These are phyloP conservation scores for Anagyrus pseudococci DNA, from an alignment of 2,888 invertebrate species.

Conservation along the genomic window DNA sequence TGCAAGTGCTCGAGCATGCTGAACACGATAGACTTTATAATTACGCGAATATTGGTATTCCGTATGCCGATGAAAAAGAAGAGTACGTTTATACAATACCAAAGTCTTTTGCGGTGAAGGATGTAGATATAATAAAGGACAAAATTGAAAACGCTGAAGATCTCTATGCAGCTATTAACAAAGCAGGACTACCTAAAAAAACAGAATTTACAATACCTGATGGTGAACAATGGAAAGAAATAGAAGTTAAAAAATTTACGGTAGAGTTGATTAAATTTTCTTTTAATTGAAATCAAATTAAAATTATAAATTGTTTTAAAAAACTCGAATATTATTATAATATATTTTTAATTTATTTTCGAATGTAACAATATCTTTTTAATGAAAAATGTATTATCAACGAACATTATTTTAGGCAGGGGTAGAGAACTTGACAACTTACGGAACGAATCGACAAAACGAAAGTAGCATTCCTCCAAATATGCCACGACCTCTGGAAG, in stretches of 20 bases:
- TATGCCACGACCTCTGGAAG: conserved; percentile 67
- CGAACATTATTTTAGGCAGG: not conserved
- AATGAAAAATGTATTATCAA: not conserved
- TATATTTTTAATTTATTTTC: not conserved
- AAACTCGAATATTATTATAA: not conserved
- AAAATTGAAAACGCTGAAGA: conserved; percentile 64
- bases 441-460: conserved; percentile 50
- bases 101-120: conserved; percentile 47
- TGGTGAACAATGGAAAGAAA: conserved; percentile 53
- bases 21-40: conserved; percentile 40
- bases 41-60: conserved; percentile 42
- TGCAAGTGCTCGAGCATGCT: conserved; percentile 27
- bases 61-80: conserved; percentile 45
- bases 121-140: conserved; percentile 51
- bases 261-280: conserved; percentile 48
- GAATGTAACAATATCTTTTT: not conserved
- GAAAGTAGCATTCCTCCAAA: conserved; percentile 54
- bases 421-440: conserved; percentile 52
- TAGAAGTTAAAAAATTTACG: conserved; percentile 48
- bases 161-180: conserved; percentile 62
- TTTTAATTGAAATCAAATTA: no score
- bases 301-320: conserved; percentile 5
- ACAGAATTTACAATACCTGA: conserved; percentile 20
- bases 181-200: conserved; percentile 50
- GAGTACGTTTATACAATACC: conserved; percentile 53